These are phyloP conservation scores for Plectrocnemia conspersa DNA, from an alignment of 1,140 invertebrate genomes.

Conservation along the genomic window DNA sequence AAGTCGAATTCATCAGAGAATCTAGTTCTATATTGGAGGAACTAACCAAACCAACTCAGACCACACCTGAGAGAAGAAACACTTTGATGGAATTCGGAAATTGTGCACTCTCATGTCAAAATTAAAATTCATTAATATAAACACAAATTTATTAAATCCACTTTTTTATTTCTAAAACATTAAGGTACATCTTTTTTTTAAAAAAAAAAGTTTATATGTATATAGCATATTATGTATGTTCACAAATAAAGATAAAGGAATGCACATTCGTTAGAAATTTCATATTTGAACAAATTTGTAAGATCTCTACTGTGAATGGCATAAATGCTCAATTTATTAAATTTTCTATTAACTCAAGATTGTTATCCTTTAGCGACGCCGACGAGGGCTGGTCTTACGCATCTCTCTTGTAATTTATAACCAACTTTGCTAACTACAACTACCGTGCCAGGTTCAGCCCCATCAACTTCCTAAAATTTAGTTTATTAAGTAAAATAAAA, in stretches of 20 bases:
- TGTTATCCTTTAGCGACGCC: constrained; percentile 84
- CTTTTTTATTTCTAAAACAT: not conserved
- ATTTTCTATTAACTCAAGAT: not conserved
- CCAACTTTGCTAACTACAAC: constrained; percentile 92
- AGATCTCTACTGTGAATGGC: too few relatives aligned
- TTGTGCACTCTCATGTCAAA: not conserved
- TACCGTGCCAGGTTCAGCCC: constrained; percentile 79
- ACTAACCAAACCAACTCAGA: not conserved
- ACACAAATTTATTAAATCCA: not conserved
- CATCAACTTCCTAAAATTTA: constrained; percentile 61
- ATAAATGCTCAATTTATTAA: too few relatives aligned
- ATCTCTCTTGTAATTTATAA: constrained; percentile 89
- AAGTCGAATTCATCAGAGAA: constrained; percentile 1
- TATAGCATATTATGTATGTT: not conserved
- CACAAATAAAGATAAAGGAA: not conserved
- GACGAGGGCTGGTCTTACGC: constrained; percentile 92
- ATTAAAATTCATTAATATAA: not conserved
- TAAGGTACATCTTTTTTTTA: not conserved
- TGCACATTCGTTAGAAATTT: not conserved
- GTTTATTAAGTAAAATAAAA: constrained; percentile 8
- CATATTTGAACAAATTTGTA: not conserved
- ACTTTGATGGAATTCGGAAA: constrained; percentile 6
- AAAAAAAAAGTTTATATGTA: not conserved
- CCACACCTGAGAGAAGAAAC: not conserved
- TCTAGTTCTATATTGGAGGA: constrained; percentile 7